Evolutionary conservation across 2,797 vertebrate genomes (phyloP).

Genomic region (Trematomus bernacchii): DNA sequence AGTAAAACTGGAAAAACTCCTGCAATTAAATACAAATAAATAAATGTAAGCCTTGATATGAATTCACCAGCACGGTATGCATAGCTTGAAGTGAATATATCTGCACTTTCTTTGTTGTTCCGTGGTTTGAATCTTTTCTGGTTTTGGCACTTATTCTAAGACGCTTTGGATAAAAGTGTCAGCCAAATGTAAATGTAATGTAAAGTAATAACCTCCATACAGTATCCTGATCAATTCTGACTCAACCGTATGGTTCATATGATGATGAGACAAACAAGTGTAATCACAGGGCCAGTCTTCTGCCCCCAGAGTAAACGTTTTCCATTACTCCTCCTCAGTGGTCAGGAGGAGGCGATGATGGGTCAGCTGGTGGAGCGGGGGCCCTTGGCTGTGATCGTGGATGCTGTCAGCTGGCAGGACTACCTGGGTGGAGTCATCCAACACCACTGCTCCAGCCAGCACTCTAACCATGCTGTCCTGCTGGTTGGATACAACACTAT

Average conservation of each 20-base stretch:
- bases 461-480: constrained; percentile 92
- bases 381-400: constrained; percentile 89
- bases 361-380: constrained; percentile 85
- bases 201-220: constrained; percentile 5
- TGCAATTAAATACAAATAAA: no score
- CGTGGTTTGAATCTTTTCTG: no score
- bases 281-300: neutral
- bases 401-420: constrained; percentile 96
- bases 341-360: constrained; percentile 90
- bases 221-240: neutral
- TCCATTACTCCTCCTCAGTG: constrained; percentile 69
- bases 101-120: no score
- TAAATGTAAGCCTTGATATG: no score
- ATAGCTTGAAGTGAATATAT: no score
- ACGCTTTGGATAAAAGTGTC: no score
- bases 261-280: neutral
- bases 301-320: neutral
- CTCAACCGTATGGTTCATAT: neutral
- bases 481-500: constrained; percentile 91
- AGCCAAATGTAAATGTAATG: no score
- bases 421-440: constrained; percentile 95
- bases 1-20: neutral
- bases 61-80: no score
- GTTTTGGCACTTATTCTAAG: no score
- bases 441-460: constrained; percentile 93